Evolutionary conservation across 2,113 vertebrate genomes (phyloP).

Genomic region (Solea solea): DNA sequence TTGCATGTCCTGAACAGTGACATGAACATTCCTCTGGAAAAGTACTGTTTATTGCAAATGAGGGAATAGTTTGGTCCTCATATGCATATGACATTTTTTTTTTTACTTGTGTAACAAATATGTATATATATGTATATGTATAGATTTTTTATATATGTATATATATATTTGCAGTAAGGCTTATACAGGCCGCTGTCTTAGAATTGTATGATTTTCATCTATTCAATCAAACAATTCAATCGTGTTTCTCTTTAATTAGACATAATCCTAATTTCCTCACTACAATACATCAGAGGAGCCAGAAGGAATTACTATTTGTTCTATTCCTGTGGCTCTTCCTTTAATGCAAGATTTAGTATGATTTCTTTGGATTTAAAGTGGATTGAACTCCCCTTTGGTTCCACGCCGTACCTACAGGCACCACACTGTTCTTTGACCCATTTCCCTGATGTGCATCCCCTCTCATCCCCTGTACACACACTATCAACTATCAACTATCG

Average conservation of each 20-base stretch:
- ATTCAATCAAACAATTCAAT: background rate
- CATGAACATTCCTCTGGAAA: background rate
- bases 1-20: background rate
- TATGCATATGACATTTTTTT: too few relatives aligned
- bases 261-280: background rate
- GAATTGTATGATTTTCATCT: background rate
- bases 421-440: conserved; percentile 42
- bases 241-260: background rate
- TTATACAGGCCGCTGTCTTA: background rate
- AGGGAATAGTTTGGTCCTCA: too few relatives aligned
- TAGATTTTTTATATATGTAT: too few relatives aligned
- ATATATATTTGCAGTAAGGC: too few relatives aligned
- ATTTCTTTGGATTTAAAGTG: conserved; percentile 8
- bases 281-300: background rate
- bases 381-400: conserved; percentile 1
- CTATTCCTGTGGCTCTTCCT: background rate
- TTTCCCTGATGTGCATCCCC: conserved; percentile 36
- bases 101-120: too few relatives aligned
- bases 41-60: background rate
- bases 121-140: too few relatives aligned
- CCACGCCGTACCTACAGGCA: conserved; percentile 26
- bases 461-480: conserved; percentile 2
- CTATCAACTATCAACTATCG: conserved; percentile 25
- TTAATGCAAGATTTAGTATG: background rate
- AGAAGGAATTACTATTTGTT: background rate